Evolutionary conservation across 2,113 vertebrate genomes (phyloP).

Genomic region (Tragelaphus buxtoni): DNA sequence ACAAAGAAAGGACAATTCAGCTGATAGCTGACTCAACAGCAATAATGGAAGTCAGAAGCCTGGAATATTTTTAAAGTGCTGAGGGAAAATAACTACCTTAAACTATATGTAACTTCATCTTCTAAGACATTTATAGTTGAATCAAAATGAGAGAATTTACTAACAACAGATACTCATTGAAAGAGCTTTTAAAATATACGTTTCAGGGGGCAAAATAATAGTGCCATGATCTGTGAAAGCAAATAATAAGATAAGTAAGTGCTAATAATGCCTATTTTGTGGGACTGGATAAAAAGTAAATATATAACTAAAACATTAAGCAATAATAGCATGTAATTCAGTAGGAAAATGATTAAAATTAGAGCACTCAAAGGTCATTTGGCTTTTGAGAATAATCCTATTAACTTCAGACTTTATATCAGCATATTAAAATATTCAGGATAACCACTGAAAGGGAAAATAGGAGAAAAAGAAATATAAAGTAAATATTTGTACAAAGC

Average conservation of each 20-base stretch:
- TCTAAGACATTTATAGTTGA: neutral
- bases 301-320: neutral
- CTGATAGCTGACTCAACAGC: neutral
- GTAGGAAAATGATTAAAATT: neutral
- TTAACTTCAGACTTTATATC: neutral
- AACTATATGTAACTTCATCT: neutral
- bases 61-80: neutral
- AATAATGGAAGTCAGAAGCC: neutral
- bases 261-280: neutral
- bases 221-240: neutral
- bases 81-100: slow-evolving; percentile 5
- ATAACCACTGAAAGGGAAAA: neutral
- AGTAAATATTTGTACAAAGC: neutral
- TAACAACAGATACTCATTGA: neutral
- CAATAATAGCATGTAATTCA: neutral
- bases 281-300: neutral
- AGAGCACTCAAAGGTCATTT: neutral
- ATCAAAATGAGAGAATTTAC: neutral
- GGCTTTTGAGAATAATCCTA: neutral
- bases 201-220: neutral
- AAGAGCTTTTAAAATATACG: neutral
- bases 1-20: neutral
- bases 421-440: neutral
- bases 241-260: neutral
- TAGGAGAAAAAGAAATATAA: neutral